Percentiles rank a stretch among this genome's conserved stretches.
Evolutionary conservation across 2,888 invertebrate genomes (phyloP).

Genomic region (Serrognathus titanus): DNA sequence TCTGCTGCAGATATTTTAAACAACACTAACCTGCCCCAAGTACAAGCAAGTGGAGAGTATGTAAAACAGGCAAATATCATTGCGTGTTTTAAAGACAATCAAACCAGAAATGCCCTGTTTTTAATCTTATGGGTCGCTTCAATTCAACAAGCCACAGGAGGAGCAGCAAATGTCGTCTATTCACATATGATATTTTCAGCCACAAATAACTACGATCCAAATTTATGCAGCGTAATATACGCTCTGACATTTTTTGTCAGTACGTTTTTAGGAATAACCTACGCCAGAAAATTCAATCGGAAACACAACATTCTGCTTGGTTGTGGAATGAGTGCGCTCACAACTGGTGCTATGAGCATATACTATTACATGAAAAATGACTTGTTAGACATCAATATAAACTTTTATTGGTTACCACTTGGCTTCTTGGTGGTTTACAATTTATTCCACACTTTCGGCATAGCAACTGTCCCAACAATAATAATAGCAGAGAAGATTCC

Average conservation of each 20-base stretch:
- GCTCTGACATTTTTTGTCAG: conserved; percentile 16
- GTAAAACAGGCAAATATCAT: too few species aligned
- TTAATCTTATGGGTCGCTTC: too few species aligned
- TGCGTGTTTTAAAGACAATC: too few species aligned
- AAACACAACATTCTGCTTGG: conserved; percentile 17
- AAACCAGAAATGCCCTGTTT: too few species aligned
- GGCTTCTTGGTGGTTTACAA: conserved; percentile 21
- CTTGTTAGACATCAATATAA: conserved; percentile 12
- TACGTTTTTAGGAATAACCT: conserved; percentile 13
- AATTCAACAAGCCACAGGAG: too few species aligned
- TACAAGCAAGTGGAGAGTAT: too few species aligned
- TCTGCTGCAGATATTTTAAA: too few species aligned
- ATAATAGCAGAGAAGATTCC: conserved; percentile 19
- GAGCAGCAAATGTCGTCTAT: too few species aligned
- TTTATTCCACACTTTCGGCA: conserved; percentile 22
- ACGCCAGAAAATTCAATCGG: conserved; percentile 13
- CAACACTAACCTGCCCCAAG: too few species aligned
- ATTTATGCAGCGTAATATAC: conserved; percentile 21
- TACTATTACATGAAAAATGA: conserved; percentile 20
- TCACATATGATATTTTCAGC: background rate
- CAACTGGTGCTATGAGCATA: conserved; percentile 8
- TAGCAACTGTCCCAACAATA: conserved; percentile 15
- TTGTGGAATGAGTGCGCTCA: conserved; percentile 7
- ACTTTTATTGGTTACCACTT: conserved; percentile 21
- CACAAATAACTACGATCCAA: conserved; percentile 17